Conservation (phyloP, 1,140 invertebrate genomes). For the Platyscapa corneri region DNA sequence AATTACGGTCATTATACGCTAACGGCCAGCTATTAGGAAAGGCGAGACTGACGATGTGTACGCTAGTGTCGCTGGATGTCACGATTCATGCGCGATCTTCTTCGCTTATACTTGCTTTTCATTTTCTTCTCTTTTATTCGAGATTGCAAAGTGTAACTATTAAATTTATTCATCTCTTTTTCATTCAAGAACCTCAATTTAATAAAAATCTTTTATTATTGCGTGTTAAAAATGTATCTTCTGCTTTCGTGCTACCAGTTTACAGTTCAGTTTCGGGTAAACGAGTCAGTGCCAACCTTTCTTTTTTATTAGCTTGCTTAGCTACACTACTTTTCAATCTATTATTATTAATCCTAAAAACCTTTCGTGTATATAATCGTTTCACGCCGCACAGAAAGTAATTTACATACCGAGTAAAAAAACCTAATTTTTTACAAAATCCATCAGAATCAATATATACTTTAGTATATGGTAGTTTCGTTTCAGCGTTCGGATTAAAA, state of each 20-base stretch:
- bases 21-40: constrained; percentile 62
- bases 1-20: constrained; percentile 65
- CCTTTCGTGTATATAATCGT: no score
- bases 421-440: no score
- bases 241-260: no score
- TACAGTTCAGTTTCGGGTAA: neutral
- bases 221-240: neutral
- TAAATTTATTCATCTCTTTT: neutral
- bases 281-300: no score
- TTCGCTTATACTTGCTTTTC: neutral
- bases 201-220: neutral
- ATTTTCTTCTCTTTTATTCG: neutral
- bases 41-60: constrained; percentile 53
- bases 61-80: neutral
- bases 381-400: no score
- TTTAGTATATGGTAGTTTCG: no score
- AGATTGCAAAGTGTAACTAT: neutral
- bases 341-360: neutral
- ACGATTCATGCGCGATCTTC: neutral
- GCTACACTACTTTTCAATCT: neutral
- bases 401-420: no score
- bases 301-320: no score
- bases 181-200: neutral
- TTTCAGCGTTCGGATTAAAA: no score
- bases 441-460: no score